phyloP scores from a whole-genome alignment of 1,140 invertebrate genomes.

The Carposina sasakii region DNA sequence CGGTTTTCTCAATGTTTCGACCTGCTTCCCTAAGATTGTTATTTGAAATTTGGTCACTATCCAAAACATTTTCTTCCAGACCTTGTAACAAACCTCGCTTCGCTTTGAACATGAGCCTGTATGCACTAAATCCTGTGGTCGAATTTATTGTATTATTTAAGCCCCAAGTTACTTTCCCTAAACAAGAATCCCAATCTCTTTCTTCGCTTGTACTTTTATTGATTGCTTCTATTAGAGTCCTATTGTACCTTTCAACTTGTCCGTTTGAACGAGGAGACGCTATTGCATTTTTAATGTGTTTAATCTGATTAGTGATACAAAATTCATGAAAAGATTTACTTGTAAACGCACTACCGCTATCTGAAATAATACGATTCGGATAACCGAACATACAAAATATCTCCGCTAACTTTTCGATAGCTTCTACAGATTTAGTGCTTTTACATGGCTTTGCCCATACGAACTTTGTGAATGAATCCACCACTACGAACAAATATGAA shows the following conservation, averaged over 20 bases:
- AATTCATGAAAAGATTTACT: not conserved
- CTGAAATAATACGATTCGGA: not conserved
- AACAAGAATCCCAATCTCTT: not conserved
- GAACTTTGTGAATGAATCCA: not conserved
- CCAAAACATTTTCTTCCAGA: not conserved
- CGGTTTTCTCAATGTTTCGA: not conserved
- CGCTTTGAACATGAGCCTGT: not conserved
- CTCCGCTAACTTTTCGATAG: not conserved
- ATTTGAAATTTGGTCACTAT: not conserved
- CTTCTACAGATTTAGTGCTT: not conserved
- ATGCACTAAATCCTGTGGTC: not conserved
- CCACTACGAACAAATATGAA: not conserved
- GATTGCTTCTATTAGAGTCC: not conserved
- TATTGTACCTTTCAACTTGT: no score
- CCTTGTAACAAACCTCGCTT: not conserved
- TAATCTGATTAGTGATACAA: not conserved
- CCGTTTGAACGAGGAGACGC: not conserved
- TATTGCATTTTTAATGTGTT: not conserved
- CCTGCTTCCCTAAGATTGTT: no score
- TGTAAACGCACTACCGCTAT: not conserved
- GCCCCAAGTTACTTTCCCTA: not conserved
- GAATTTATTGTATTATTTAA: not conserved
- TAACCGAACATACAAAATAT: not conserved
- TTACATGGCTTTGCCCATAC: conserved; percentile 1
- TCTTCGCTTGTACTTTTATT: not conserved